Conservation (phyloP, 2,888 invertebrate genomes). For the Cantharis rufa region DNA sequence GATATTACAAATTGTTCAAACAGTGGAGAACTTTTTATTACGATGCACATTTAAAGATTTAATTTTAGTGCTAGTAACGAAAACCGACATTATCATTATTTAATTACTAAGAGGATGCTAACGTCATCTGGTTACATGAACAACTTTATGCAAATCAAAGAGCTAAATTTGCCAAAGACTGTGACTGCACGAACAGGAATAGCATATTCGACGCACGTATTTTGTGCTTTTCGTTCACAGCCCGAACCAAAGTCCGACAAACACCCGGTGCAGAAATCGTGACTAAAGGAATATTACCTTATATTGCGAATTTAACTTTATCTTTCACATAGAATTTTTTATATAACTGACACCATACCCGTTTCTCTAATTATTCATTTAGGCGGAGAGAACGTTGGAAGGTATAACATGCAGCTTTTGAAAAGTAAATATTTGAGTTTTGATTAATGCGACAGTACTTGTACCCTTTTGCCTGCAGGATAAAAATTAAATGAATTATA, state of each 20-base stretch:
- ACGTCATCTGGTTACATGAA: slow-evolving; percentile 38
- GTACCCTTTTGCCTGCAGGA: neutral
- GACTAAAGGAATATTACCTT: slow-evolving; percentile 51
- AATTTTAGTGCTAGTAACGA: slow-evolving; percentile 14
- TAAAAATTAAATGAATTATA: neutral
- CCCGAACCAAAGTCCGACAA: slow-evolving; percentile 39
- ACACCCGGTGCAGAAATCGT: slow-evolving; percentile 54
- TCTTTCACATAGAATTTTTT: slow-evolving; percentile 37
- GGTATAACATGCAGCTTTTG: neutral
- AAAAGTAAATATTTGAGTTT: neutral
- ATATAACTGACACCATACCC: slow-evolving; percentile 22
- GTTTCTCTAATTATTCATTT: slow-evolving; percentile 15
- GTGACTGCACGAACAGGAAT: slow-evolving; percentile 27
- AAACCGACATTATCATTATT: slow-evolving; percentile 28
- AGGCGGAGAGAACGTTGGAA: neutral
- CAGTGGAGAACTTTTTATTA: slow-evolving; percentile 22
- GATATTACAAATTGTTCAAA: slow-evolving; percentile 19
- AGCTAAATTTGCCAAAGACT: slow-evolving; percentile 34
- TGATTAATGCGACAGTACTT: neutral
- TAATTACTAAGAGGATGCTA: slow-evolving; percentile 26
- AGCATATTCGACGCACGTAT: slow-evolving; percentile 50
- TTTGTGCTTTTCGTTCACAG: slow-evolving; percentile 35
- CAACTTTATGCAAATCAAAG: slow-evolving; percentile 43
- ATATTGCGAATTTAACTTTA: slow-evolving; percentile 35
- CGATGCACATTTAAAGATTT: slow-evolving; percentile 22